Evolutionary conservation across 2,797 vertebrate genomes (phyloP).

Genomic region (Myoxocephalus aenaeus): DNA sequence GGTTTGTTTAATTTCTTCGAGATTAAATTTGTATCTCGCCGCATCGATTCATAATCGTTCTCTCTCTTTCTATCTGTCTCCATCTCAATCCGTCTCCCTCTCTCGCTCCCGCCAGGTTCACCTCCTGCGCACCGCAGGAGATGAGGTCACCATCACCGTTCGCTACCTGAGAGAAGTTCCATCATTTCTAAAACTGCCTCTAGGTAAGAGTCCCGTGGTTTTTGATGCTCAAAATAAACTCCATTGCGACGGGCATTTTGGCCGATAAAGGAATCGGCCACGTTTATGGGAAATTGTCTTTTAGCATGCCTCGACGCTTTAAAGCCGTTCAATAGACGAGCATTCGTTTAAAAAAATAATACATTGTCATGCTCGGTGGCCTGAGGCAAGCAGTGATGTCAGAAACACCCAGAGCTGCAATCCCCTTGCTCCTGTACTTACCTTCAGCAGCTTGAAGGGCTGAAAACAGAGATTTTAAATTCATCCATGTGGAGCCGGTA

Average conservation of each 20-base stretch:
- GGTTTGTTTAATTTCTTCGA: conserved; percentile 47
- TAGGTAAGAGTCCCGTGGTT: conserved; percentile 84
- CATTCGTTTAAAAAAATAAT: conserved; percentile 54
- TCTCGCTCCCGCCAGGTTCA: conserved; percentile 86
- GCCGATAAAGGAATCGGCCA: conserved; percentile 16
- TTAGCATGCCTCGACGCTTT: conserved; percentile 25
- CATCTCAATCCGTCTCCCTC: conserved; percentile 11
- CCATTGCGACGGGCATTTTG: conserved; percentile 24
- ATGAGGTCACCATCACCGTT: conserved; percentile 94
- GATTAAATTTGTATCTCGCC: conserved; percentile 43
- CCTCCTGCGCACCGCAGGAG: conserved; percentile 92
- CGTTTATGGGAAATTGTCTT: conserved; percentile 33
- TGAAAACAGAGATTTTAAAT: conserved; percentile 45
- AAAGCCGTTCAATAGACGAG: conserved; percentile 45
- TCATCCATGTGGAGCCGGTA: conserved; percentile 39
- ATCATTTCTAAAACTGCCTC: conserved; percentile 94
- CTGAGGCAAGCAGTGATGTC: conserved; percentile 50
- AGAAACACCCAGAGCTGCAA: conserved; percentile 44
- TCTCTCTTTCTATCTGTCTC: conserved; percentile 16
- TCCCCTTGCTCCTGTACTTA: conserved; percentile 36
- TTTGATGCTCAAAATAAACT: conserved; percentile 15
- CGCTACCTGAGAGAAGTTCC: conserved; percentile 95
- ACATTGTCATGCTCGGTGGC: conserved; percentile 60
- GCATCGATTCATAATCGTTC: conserved; percentile 23
- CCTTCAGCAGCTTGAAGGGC: conserved; percentile 45